These are phyloP conservation scores for Hemitrygon akajei DNA, from an alignment of 2,797 vertebrate species.

Conservation along the genomic window DNA sequence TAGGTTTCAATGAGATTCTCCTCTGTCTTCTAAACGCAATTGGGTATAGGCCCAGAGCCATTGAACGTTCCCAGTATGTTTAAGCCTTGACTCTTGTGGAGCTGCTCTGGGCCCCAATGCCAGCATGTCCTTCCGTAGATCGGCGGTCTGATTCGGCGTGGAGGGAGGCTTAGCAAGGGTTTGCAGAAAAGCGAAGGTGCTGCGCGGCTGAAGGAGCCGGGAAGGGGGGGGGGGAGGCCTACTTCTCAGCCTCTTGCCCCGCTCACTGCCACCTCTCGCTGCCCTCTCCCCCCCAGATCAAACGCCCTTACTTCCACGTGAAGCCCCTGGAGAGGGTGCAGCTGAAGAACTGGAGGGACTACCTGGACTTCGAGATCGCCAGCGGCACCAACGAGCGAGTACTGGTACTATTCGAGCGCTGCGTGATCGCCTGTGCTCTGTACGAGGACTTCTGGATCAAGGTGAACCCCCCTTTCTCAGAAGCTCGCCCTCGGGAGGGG, in stretches of 20 bases:
- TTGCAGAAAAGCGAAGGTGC: no score
- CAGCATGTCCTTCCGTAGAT: no score
- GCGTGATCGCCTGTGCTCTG: slow-evolving; percentile 73
- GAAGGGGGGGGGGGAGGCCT: no score
- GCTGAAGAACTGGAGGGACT: slow-evolving; percentile 70
- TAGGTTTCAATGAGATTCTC: no score
- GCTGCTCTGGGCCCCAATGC: no score
- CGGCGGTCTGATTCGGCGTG: no score
- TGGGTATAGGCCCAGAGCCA: no score
- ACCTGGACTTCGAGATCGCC: slow-evolving; percentile 70
- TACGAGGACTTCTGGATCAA: slow-evolving; percentile 79
- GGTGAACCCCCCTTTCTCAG: slow-evolving; percentile 51
- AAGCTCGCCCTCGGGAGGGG: background rate
- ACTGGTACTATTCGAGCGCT: slow-evolving; percentile 73
- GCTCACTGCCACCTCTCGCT: background rate
- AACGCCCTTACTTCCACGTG: slow-evolving; percentile 74
- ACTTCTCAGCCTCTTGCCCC: background rate
- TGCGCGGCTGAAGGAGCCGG: no score
- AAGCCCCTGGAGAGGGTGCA: slow-evolving; percentile 68
- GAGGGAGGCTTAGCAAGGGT: no score
- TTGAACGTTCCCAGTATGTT: no score
- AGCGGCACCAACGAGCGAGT: slow-evolving; percentile 58
- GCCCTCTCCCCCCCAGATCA: slow-evolving; percentile 63
- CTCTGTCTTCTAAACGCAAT: no score
- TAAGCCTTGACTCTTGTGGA: no score